phyloP scores from a whole-genome alignment of 2,797 vertebrate species.

The Sebastes diaconus region DNA sequence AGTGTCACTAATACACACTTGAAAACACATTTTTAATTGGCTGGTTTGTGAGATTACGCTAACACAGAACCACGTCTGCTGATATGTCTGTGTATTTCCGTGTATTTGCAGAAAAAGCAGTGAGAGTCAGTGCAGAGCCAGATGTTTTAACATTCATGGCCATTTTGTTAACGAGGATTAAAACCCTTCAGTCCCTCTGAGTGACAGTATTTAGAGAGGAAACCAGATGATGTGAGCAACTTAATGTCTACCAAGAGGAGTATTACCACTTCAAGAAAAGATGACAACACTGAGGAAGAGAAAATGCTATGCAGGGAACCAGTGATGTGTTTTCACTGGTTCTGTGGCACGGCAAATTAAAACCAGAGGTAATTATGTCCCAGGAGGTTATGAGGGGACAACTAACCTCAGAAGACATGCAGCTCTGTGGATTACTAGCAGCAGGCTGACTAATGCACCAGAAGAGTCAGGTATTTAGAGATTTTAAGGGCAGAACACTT shows the following conservation, averaged over 20 bases:
- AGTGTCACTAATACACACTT: neutral
- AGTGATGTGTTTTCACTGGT: conserved; percentile 25
- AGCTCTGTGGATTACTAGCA: conserved; percentile 70
- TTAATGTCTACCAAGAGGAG: conserved; percentile 7
- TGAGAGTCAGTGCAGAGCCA: conserved; percentile 4
- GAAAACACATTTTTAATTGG: neutral
- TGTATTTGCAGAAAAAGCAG: neutral
- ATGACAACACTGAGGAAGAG: neutral
- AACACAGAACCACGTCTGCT: neutral
- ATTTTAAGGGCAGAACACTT: conserved; percentile 63
- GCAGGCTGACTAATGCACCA: conserved; percentile 73
- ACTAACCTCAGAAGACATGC: conserved; percentile 66
- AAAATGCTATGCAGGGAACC: neutral
- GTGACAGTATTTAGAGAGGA: conserved; percentile 31
- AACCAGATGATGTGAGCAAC: conserved; percentile 22
- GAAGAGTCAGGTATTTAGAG: conserved; percentile 67
- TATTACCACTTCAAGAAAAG: neutral
- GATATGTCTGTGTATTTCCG: neutral
- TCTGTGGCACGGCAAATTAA: conserved; percentile 38
- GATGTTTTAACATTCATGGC: conserved; percentile 26
- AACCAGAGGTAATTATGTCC: conserved; percentile 25
- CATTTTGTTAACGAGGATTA: conserved; percentile 42
- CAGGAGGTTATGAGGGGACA: conserved; percentile 27
- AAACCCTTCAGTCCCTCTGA: conserved; percentile 28
- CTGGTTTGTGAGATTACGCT: neutral